Percentiles rank a stretch among this genome's conserved stretches.
phyloP scores from a whole-genome alignment of 1,140 invertebrate genomes.

The Drosophila orosa region DNA sequence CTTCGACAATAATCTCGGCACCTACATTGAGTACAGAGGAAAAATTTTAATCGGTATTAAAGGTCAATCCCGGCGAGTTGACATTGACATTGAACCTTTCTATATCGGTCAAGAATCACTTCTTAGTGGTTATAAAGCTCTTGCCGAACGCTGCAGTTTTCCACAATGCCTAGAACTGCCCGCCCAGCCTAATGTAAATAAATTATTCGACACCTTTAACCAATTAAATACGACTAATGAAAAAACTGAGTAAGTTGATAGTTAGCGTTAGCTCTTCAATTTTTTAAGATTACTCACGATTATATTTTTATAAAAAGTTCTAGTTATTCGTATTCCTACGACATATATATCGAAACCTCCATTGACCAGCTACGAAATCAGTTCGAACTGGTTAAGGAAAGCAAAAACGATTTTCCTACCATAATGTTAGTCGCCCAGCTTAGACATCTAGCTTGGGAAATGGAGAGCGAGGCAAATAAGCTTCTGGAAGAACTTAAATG shows the following conservation, averaged over 20 bases:
- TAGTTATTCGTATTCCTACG: too few species aligned
- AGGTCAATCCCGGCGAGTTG: not conserved
- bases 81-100: not conserved
- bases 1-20: slow-evolving; percentile 3
- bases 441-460: fast-evolving
- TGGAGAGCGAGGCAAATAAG: not conserved
- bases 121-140: not conserved
- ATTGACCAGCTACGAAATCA: not conserved
- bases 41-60: not conserved
- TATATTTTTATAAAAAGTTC: not conserved
- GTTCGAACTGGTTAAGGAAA: not conserved
- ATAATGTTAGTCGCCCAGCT: not conserved
- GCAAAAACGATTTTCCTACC: too few species aligned
- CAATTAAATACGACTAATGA: not conserved
- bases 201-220: not conserved
- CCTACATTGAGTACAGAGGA: slow-evolving; percentile 3
- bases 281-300: not conserved
- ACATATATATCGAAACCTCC: fast-evolving
- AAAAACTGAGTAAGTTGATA: not conserved
- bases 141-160: not conserved
- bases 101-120: not conserved
- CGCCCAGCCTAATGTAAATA: too few species aligned
- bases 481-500: not conserved
- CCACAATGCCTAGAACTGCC: not conserved
- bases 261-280: too few species aligned